These are phyloP conservation scores for Habropoda laboriosa DNA, from an alignment of 1,140 invertebrate species.

Conservation along the genomic window DNA sequence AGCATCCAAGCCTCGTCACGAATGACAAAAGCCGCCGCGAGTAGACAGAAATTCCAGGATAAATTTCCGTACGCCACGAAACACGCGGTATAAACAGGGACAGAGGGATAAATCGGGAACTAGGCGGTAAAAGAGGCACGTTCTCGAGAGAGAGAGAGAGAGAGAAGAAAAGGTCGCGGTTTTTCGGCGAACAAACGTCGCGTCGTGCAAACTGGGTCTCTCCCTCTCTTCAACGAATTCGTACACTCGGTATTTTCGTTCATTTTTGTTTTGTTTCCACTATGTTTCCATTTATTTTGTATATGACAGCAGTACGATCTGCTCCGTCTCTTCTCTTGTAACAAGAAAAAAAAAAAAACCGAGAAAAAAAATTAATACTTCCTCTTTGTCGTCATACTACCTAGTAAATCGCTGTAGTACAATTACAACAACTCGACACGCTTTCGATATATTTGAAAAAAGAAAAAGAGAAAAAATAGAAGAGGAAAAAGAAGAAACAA, in stretches of 20 bases:
- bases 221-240: neutral
- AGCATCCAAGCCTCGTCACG: neutral
- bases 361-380: slow-evolving; percentile 61
- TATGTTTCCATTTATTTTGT: slow-evolving; percentile 45
- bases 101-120: neutral
- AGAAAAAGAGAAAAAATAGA: neutral
- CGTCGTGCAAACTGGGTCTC: neutral
- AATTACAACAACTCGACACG: slow-evolving; percentile 33
- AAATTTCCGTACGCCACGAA: neutral
- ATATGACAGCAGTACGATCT: slow-evolving; percentile 42
- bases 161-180: too few species aligned
- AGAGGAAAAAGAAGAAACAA: neutral
- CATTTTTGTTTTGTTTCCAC: slow-evolving; percentile 17
- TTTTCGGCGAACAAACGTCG: neutral
- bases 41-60: neutral
- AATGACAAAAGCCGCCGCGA: neutral
- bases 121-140: too few species aligned
- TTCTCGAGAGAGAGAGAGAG: too few species aligned
- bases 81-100: neutral
- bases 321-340: slow-evolving; percentile 13
- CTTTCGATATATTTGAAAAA: slow-evolving; percentile 22
- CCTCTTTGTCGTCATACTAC: slow-evolving; percentile 50
- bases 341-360: slow-evolving; percentile 22
- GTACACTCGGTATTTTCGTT: too few species aligned
- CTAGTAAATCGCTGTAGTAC: slow-evolving; percentile 53